Evolutionary conservation across 37 sponge, comb jelly and placozoan species (phyloP), one percentile per base, ranked within the genome.

Genomic region (Aphrocallistes beatrix): DNA sequence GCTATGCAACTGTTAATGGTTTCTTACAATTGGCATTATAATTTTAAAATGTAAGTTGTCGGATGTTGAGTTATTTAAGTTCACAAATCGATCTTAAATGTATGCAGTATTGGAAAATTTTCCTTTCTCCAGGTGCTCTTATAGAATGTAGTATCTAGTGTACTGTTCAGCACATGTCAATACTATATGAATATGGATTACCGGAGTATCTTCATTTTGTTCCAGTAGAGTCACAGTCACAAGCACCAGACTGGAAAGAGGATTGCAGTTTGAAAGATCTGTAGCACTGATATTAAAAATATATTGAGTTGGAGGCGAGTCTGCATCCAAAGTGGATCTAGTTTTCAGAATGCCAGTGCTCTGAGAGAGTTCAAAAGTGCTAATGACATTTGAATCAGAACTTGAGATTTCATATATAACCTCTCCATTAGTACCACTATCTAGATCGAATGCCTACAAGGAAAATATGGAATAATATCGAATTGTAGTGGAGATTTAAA

Each of bases 141-240:
- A 47, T 47, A 21, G 17, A 47, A 13, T 17, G 49, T 47, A 47
- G 17, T 21, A 13, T 17, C 49, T 47, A 47, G 49, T 47, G 49
- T 47, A 47, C 17, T 21, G 13, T 21, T 47, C n/a, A n/a, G n/a
- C n/a, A n/a, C n/a, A n/a, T n/a, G n/a, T n/a, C n/a, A n/a, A n/a
- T n/a, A n/a, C n/a, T n/a, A n/a, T n/a, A n/a, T n/a, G n/a, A n/a
- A n/a, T n/a, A n/a, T n/a, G n/a, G n/a, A n/a, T 21, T 60, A 60
- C 75, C 75, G 75, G 75, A 13, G 34, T 60, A 60, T 60, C 75
- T 60, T 60, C 75, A 60, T 60, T 60, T 60, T 60, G 28, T 60
- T 1, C 75, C 25, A 60, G 21, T 3, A 60, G 10, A 30, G 32
- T 60, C 3, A 60, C n/a, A 3, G 75, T 60, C n/a, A 60, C 34